Conservation (phyloP, 2,888 invertebrate species). For the Polietes domitor region DNA sequence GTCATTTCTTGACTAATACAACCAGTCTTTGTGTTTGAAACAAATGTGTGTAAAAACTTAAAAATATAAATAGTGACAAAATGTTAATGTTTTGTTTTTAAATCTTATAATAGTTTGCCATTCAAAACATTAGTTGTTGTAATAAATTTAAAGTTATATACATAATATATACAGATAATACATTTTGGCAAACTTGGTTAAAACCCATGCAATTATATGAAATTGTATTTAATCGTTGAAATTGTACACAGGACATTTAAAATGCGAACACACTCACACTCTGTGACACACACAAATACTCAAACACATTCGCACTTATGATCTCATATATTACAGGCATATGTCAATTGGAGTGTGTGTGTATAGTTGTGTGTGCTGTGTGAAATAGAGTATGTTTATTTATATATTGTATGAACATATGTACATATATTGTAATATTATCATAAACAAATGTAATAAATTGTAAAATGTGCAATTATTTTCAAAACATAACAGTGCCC, state of each 20-base stretch:
- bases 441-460: constrained; percentile 73
- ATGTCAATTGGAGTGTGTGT: too few species aligned
- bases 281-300: constrained; percentile 51
- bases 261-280: constrained; percentile 16
- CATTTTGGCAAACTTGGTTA: background rate
- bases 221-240: background rate
- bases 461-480: constrained; percentile 73
- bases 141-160: background rate
- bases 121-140: too few species aligned
- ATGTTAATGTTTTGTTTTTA: too few species aligned
- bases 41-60: too few species aligned
- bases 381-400: background rate
- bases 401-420: background rate
- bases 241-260: background rate
- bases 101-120: too few species aligned
- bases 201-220: background rate
- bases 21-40: too few species aligned
- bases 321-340: background rate
- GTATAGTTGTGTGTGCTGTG: background rate
- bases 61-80: too few species aligned
- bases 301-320: background rate
- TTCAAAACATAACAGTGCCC: constrained; percentile 68
- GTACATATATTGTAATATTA: constrained; percentile 38
- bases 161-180: background rate
- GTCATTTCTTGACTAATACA: too few species aligned